Conservation (phyloP, 1,140 invertebrate species). For the Hypothenemus hampei region DNA sequence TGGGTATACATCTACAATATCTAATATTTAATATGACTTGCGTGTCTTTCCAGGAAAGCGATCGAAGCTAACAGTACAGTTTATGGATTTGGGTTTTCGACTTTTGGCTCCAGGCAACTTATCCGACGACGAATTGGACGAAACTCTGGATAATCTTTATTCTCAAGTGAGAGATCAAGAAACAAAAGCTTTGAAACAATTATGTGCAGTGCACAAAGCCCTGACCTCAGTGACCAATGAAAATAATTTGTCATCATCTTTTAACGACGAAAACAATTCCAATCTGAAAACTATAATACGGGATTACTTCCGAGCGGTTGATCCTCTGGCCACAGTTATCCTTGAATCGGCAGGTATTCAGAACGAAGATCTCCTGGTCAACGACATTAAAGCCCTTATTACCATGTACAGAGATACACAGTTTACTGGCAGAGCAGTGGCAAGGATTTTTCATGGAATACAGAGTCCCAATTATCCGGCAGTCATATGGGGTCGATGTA, state of each 20-base stretch:
- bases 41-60: too few relatives aligned
- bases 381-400: conserved; percentile 70
- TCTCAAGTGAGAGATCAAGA: conserved; percentile 60
- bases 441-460: conserved; percentile 92
- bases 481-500: conserved; percentile 77
- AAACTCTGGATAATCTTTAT: conserved; percentile 71
- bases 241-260: conserved; percentile 32
- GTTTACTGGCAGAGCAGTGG: conserved; percentile 81
- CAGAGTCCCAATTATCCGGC: conserved; percentile 87
- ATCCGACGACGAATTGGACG: conserved; percentile 68
- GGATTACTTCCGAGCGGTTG: conserved; percentile 61
- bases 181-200: conserved; percentile 65
- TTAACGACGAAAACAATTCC: conserved; percentile 50
- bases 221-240: conserved; percentile 53
- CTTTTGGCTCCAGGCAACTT: conserved; percentile 79
- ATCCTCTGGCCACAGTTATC: conserved; percentile 41
- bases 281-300: conserved; percentile 63
- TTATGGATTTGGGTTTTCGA: conserved; percentile 78
- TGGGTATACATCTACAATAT: conserved; percentile 37
- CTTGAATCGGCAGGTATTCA: conserved; percentile 29
- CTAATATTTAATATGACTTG: too few relatives aligned
- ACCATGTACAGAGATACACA: conserved; percentile 72
- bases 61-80: conserved; percentile 76
- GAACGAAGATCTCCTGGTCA: conserved; percentile 57
- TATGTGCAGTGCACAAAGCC: conserved; percentile 63